Base-by-base conservation (phyloP, 2,888 invertebrate species). In the Drosophila incognita region DNA sequence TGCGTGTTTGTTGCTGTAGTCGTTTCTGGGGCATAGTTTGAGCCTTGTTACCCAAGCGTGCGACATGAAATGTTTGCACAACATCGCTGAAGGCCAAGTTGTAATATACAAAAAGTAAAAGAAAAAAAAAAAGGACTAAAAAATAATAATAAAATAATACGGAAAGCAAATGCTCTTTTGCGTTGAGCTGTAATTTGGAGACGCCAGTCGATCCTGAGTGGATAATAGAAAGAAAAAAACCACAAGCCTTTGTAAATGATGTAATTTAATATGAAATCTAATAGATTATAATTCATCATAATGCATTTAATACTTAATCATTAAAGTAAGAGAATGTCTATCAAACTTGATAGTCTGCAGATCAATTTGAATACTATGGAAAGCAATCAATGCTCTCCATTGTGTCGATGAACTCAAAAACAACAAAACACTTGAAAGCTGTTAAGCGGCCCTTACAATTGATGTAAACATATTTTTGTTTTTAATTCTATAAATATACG, bases 21-120 rank as follows among this genome's bases (percentile, higher is more conserved):
- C 38, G 27, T 38, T 54, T 24, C 13, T 46, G 54, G 59, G 75
- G 58, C 75, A 75, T 79, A 78, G 80, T 79, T 75, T 80, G 68
- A 76, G 81, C 76, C 63, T 42, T 61, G 69, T 54, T 69, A 65
- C 70, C 77, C 73, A 68, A 79, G 79, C 81, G 81, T 79, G 79
- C 65, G 65, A 79, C 77, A 79, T 76, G 81, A 79, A 79, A 79
- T 76, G 77, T 71, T 79, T 70, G 60, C 38, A 81, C 74, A 81
- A 79, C 70, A 59, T 21, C 69, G 65, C 70, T 70, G 79, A 78
- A 79, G 77, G 77, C 70, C 77, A 78, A 64, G 54, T 61, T 69
- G 67, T 62, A 69, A 58, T 60, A 61, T 40, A 38, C 36, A 24
- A 61, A 51, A 52, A 48, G 36, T n/a, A 40, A 18, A 24, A 38